Conservation (phyloP, 2,888 invertebrate genomes). For the Troides oblongomaculatus region DNA sequence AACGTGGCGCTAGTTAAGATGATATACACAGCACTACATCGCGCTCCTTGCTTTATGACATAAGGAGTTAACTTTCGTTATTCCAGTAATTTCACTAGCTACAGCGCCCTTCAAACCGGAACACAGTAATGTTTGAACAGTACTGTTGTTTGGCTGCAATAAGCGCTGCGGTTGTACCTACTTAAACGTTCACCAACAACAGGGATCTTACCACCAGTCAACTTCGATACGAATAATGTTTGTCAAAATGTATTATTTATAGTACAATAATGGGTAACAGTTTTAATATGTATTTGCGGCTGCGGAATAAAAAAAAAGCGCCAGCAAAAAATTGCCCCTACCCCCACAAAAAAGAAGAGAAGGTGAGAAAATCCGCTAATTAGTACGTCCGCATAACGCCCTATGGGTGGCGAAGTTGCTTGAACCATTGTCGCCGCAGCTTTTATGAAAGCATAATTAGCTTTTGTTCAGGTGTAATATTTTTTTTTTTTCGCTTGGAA, state of each 20-base stretch:
- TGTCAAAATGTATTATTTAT: background rate
- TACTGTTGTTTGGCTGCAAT: no score
- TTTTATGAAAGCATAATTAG: constrained; percentile 70
- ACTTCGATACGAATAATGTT: no score
- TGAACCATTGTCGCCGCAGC: constrained; percentile 55
- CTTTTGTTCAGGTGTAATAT: constrained; percentile 68
- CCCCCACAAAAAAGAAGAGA: constrained; percentile 50
- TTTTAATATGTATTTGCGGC: background rate
- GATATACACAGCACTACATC: no score
- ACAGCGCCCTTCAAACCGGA: no score
- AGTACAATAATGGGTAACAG: background rate
- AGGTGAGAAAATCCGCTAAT: constrained; percentile 78
- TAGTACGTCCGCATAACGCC: constrained; percentile 59
- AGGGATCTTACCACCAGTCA: no score
- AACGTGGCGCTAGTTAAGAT: no score
- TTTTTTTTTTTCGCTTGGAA: constrained; percentile 50
- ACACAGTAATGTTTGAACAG: no score
- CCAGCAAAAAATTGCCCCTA: constrained; percentile 39
- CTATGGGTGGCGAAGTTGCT: constrained; percentile 53
- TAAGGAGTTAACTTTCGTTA: no score
- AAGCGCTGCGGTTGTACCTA: no score
- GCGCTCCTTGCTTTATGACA: no score
- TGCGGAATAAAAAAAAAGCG: constrained; percentile 35
- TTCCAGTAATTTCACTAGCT: no score
- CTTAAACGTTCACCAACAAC: no score